Base-by-base conservation (phyloP, 2,113 vertebrate species). In the Poicephalus meyeri region DNA sequence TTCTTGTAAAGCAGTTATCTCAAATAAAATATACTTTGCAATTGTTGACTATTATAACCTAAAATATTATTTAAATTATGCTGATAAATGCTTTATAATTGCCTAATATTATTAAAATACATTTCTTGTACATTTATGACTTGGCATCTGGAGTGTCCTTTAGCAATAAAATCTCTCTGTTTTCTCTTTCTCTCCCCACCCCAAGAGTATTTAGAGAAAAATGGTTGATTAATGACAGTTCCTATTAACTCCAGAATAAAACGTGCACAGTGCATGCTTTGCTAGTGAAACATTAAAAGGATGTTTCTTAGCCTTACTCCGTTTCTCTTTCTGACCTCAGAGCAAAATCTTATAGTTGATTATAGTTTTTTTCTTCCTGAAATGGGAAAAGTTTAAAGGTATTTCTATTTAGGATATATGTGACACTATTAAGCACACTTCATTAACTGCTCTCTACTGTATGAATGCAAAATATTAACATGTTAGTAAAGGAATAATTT, bases 391-490 rank as follows among this genome's bases (percentile, higher is more conserved):
- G 16, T 91, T 82, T 91, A 61, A 72, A 92, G 44, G 70, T 92
- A 58, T 94, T 97, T 80, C 73, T 83, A 13, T 42, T 46, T 70
- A 80, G 84, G 42, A 72, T 88, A 19, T 53, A 55, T 73, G 70
- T 53, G 41, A 76, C 82, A 16, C 79, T 95, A 46, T 80, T 94
- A 95, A 70, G 31, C 64, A 91, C 53, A 80, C 46, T 94, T 97
- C 81, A 70, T 89, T 82, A 93, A 58, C 37, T 70, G 16, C 18
- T 83, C 29, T 94, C 39, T 2, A 2, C 71, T 88, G 35, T 39
- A 15, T 70, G 64, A 83, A 52, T 60, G 9, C 53, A 77, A 77
- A 89, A 86, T 73, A 64, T 37, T 46, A 76, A 37, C 28, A 35
- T 17, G 5, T 66, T 80, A 55, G 60, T 88, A 47, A 86, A 78